Evolutionary conservation across 2,797 vertebrate species (phyloP).

Genomic region (Sebastes steindachneri): DNA sequence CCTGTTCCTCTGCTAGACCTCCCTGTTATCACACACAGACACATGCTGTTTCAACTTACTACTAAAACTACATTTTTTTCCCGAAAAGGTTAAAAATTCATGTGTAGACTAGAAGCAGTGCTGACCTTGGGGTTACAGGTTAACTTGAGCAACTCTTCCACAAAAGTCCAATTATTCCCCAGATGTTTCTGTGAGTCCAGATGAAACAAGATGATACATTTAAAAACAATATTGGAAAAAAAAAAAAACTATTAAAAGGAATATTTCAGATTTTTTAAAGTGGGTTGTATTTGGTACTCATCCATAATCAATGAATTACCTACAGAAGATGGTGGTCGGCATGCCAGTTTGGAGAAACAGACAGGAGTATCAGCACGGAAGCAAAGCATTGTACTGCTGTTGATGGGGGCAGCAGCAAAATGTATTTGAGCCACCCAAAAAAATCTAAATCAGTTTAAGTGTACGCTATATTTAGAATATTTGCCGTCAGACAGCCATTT

Average conservation of each 20-base stretch:
- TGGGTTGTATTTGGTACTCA: neutral
- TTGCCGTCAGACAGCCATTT: neutral
- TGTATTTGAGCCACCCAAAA: too few relatives aligned
- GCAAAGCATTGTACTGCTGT: neutral
- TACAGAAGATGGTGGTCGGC: too few relatives aligned
- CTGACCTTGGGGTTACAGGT: constrained; percentile 88
- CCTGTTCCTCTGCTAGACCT: constrained; percentile 87
- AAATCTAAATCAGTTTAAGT: too few relatives aligned
- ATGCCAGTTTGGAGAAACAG: neutral
- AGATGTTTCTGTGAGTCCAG: constrained; percentile 82
- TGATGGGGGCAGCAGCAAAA: neutral
- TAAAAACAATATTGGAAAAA: neutral
- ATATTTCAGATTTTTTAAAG: neutral
- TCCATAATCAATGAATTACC: neutral
- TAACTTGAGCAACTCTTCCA: constrained; percentile 89
- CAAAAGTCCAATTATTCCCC: constrained; percentile 91
- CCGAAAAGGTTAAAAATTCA: neutral
- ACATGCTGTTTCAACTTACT: neutral
- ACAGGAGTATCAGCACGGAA: neutral
- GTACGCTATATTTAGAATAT: neutral
- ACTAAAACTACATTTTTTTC: neutral
- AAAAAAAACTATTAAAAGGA: too few relatives aligned
- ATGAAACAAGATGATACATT: neutral
- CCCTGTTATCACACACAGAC: constrained; percentile 69
- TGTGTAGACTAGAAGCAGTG: neutral